These are phyloP conservation scores for Galbula dea DNA, from an alignment of 2,113 vertebrate genomes.

Conservation along the genomic window DNA sequence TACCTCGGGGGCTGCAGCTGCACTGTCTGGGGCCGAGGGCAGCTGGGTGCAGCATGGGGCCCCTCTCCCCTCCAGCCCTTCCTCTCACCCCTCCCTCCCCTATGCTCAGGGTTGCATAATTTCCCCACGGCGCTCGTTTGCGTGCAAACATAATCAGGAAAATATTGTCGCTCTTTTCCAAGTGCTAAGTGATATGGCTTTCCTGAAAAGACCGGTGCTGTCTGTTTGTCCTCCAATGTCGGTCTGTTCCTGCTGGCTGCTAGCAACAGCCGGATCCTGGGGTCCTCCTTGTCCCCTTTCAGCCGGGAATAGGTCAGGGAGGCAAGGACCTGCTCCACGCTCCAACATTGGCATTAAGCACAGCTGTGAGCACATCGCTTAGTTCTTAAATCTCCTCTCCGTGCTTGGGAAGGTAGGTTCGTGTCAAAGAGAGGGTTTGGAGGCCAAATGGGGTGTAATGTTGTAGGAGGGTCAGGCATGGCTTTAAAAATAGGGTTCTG, in stretches of 20 bases:
- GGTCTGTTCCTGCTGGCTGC: neutral
- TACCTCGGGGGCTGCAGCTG: neutral
- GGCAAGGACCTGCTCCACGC: fast-evolving
- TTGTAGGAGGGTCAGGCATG: neutral
- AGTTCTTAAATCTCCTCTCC: neutral
- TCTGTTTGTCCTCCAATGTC: neutral
- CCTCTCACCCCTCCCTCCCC: neutral
- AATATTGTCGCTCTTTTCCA: constrained; percentile 15
- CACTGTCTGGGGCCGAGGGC: neutral
- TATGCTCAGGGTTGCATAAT: constrained; percentile 4
- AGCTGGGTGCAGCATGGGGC: neutral
- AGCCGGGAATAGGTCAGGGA: fast-evolving
- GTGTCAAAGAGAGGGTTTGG: neutral
- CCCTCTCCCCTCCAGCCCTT: neutral
- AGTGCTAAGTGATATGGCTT: neutral
- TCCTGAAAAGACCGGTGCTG: constrained; percentile 22
- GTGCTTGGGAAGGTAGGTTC: neutral
- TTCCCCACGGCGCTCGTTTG: constrained; percentile 27
- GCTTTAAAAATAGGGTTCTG: constrained; percentile 57
- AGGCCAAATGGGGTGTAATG: neutral
- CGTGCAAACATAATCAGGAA: constrained; percentile 41
- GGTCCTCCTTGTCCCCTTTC: neutral
- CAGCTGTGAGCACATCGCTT: fast-evolving
- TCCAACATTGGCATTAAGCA: fast-evolving
- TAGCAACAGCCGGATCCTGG: neutral